A percentile compares a stretch with the other conserved stretches of the same genome.
Evolutionary conservation across 2,888 invertebrate genomes (phyloP).

Genomic region (Diadegma fenestrale): DNA sequence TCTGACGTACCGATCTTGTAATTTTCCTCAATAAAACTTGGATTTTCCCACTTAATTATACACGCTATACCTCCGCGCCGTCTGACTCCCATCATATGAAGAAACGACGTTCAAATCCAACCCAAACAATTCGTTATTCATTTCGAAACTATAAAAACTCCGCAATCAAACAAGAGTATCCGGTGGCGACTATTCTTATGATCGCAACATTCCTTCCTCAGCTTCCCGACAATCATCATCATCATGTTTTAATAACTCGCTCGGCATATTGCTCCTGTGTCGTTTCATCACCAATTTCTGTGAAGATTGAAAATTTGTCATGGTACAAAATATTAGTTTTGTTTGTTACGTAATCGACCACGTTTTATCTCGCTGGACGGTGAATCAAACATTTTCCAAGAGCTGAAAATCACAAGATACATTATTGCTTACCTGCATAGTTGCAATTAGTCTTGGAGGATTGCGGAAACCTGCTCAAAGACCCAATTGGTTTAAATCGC

Average conservation of each 20-base stretch:
- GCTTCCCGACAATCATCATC: neutral
- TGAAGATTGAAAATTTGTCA: neutral
- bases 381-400: neutral
- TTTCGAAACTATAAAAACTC: neutral
- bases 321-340: neutral
- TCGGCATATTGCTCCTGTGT: neutral
- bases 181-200: neutral
- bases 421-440: too few species aligned
- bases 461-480: too few species aligned
- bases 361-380: neutral
- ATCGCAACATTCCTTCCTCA: neutral
- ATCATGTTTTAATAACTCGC: neutral
- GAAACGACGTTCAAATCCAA: neutral
- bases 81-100: neutral
- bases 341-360: neutral
- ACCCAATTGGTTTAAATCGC: too few species aligned
- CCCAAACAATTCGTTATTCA: neutral
- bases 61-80: neutral
- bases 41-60: neutral
- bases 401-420: neutral
- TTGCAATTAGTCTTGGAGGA: too few species aligned
- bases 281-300: neutral
- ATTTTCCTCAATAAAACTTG: neutral
- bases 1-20: slow-evolving; percentile 8
- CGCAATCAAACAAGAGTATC: neutral